Conservation (phyloP, 35 echinoderm and acorn worm genomes). For the Nesometra sesokonis region DNA sequence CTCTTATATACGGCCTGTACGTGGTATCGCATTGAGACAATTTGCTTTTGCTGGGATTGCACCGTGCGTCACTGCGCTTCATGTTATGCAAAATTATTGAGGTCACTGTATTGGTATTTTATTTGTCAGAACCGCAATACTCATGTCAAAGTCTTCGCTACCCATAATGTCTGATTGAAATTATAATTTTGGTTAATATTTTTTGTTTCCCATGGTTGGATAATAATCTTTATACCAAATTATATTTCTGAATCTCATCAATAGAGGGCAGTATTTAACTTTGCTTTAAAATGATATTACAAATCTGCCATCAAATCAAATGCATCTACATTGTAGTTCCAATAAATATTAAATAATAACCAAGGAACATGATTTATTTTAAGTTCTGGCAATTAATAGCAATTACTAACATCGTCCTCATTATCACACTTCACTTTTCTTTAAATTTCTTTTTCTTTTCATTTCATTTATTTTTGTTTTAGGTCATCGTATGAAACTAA, state of each 20-base stretch:
- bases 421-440: background rate
- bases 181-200: too few species aligned
- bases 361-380: too few species aligned
- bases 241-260: background rate
- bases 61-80: background rate
- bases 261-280: background rate
- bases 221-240: too few species aligned
- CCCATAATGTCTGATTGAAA: too few species aligned
- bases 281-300: too few species aligned
- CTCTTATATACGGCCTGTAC: background rate
- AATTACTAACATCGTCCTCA: background rate
- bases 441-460: background rate
- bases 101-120: background rate
- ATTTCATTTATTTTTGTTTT: background rate
- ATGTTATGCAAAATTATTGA: background rate
- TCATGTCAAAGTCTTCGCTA: too few species aligned
- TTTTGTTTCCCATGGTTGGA: too few species aligned
- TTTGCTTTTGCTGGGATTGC: background rate
- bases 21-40: background rate
- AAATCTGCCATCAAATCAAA: too few species aligned
- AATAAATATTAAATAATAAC: too few species aligned
- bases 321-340: too few species aligned
- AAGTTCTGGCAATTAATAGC: background rate
- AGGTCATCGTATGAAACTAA: background rate
- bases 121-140: background rate